Evolutionary conservation across 2,113 vertebrate genomes (phyloP).

Genomic region (Oceanites oceanicus): DNA sequence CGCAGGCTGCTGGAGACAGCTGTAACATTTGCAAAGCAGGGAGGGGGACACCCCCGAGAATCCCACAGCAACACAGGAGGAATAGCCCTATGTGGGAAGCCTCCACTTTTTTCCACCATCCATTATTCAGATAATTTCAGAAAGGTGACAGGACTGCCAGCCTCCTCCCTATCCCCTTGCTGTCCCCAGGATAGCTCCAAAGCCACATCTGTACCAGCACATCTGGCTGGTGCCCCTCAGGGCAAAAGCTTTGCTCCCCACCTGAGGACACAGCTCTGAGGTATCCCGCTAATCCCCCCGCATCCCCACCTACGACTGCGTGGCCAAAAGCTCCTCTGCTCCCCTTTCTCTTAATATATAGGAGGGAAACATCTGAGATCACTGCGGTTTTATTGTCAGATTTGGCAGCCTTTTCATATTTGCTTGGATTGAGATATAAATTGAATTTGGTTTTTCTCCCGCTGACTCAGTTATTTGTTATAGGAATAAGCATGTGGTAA

Average conservation of each 20-base stretch:
- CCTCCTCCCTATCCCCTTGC: neutral
- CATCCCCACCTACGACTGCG: neutral
- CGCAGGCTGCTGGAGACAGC: neutral
- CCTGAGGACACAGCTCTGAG: neutral
- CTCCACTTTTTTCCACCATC: neutral
- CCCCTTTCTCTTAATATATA: neutral
- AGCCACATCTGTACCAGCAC: neutral
- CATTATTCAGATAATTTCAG: neutral
- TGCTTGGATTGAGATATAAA: conserved; percentile 65
- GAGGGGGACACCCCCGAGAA: neutral
- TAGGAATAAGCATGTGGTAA: conserved; percentile 38
- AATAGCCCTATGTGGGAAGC: neutral
- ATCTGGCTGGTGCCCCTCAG: neutral
- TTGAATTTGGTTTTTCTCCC: conserved; percentile 58
- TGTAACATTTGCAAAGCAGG: neutral
- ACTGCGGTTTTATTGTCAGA: conserved; percentile 11
- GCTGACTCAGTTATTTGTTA: conserved; percentile 65
- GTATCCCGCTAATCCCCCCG: neutral
- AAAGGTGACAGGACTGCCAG: neutral
- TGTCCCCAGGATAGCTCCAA: neutral
- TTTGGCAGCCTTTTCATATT: conserved; percentile 61
- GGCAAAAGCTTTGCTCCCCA: neutral
- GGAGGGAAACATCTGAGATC: conserved; percentile 37
- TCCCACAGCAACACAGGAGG: neutral
- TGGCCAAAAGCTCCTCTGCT: neutral